Percentiles rank a stretch among this genome's conserved stretches.
Evolutionary conservation across 1,140 invertebrate genomes (phyloP).

Genomic region (Eupristina koningsbergeri): DNA sequence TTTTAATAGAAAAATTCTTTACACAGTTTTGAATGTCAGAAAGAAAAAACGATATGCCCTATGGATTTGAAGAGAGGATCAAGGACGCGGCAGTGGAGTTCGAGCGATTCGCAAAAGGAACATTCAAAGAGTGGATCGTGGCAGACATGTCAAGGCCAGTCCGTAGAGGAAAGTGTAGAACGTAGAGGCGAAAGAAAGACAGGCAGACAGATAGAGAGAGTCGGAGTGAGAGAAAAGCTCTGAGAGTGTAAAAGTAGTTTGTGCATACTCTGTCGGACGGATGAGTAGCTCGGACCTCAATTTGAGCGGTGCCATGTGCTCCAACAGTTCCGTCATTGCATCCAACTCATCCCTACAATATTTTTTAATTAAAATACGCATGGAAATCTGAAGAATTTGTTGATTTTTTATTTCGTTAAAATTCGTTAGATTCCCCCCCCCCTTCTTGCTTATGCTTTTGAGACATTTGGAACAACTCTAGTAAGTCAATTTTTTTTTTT

Average conservation of each 20-base stretch:
- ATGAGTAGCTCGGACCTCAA: neutral
- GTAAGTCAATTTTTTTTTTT: too few relatives aligned
- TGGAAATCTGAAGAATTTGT: neutral
- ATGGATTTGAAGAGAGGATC: constrained; percentile 51
- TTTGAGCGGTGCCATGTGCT: constrained; percentile 8
- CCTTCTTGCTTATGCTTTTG: neutral
- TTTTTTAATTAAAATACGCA: neutral
- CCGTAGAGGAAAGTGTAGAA: constrained; percentile 55
- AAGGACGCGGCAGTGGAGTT: constrained; percentile 59
- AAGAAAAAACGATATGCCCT: neutral
- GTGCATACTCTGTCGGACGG: constrained; percentile 7
- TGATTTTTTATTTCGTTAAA: neutral
- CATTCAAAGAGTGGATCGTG: constrained; percentile 40
- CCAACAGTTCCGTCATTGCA: neutral
- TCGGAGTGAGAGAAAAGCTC: neutral
- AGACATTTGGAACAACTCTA: too few relatives aligned
- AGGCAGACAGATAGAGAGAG: constrained; percentile 24
- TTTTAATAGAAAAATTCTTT: neutral
- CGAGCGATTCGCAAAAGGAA: constrained; percentile 57
- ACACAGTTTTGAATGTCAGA: neutral
- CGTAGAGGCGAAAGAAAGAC: constrained; percentile 46
- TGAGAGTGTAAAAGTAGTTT: constrained; percentile 48
- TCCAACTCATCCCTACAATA: neutral
- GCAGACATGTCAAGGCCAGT: constrained; percentile 60
- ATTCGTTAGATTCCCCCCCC: neutral